A percentile compares a stretch with the other conserved stretches of the same genome.
Evolutionary conservation across 2,888 invertebrate genomes (phyloP).

Genomic region (Rhogogaster chlorosoma): DNA sequence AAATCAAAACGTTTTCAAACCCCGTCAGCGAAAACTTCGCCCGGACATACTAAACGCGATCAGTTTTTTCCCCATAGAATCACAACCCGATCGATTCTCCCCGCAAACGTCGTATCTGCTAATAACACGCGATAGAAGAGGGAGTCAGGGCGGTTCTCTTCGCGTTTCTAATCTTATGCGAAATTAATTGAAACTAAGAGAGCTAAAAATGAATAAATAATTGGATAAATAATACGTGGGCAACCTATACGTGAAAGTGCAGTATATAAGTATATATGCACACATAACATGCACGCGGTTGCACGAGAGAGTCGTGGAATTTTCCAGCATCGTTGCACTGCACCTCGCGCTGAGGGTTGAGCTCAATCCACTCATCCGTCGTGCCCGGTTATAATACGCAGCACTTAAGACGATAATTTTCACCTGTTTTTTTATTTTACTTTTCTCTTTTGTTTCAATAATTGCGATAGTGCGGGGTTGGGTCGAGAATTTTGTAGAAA

Average conservation of each 20-base stretch:
- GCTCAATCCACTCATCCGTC: constrained; percentile 44
- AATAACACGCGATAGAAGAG: neutral
- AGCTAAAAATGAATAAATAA: neutral
- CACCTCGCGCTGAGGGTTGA: constrained; percentile 15
- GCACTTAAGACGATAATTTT: constrained; percentile 29
- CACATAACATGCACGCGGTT: neutral
- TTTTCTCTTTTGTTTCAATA: neutral
- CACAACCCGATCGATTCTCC: neutral
- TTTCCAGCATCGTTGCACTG: constrained; percentile 29
- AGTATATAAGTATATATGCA: neutral
- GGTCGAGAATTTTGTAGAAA: neutral
- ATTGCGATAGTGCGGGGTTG: neutral
- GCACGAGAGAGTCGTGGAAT: constrained; percentile 28
- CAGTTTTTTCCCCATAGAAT: neutral
- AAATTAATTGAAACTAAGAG: constrained; percentile 7
- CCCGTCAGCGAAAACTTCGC: neutral
- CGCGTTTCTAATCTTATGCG: neutral
- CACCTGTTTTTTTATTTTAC: neutral
- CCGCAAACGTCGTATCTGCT: neutral
- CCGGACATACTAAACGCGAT: neutral
- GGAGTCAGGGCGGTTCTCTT: neutral
- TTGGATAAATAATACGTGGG: neutral
- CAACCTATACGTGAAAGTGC: neutral
- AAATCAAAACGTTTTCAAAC: neutral
- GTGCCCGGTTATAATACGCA: constrained; percentile 28